phyloP scores from a whole-genome alignment of 2,888 invertebrate species.

The Pimpla rufipes region DNA sequence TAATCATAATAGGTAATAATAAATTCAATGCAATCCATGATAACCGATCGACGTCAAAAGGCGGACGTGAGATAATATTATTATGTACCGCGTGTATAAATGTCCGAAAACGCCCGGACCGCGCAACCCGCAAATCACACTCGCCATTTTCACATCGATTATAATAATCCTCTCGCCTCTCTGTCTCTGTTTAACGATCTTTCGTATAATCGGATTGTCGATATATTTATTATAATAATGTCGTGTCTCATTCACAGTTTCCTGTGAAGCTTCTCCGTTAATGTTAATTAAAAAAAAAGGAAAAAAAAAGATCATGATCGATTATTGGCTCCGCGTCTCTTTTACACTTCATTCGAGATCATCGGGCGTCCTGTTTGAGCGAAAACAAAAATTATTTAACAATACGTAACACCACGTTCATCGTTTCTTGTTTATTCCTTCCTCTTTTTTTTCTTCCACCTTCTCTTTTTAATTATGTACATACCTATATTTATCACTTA shows the following conservation, averaged over 20 bases:
- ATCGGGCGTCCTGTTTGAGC: constrained; percentile 60
- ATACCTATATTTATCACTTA: constrained; percentile 72
- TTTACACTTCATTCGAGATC: constrained; percentile 61
- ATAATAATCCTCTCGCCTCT: constrained; percentile 54
- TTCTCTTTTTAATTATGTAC: constrained; percentile 72
- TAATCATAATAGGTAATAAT: constrained; percentile 77
- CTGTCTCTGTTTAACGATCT: constrained; percentile 63
- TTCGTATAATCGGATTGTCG: constrained; percentile 81
- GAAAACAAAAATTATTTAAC: constrained; percentile 46
- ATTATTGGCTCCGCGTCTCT: constrained; percentile 52
- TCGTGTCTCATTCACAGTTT: constrained; percentile 71
- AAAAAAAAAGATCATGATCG: constrained; percentile 38
- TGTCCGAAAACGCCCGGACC: constrained; percentile 73
- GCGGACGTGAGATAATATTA: constrained; percentile 66
- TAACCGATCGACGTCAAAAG: constrained; percentile 71
- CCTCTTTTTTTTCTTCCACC: constrained; percentile 21
- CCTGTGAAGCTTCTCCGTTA: constrained; percentile 49
- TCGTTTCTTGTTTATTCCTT: constrained; percentile 39
- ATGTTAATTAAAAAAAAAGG: constrained; percentile 38
- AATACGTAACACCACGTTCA: constrained; percentile 44
- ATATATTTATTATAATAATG: constrained; percentile 81
- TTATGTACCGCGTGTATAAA: constrained; percentile 73
- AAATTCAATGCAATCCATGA: constrained; percentile 78
- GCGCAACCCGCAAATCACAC: constrained; percentile 59
- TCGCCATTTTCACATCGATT: constrained; percentile 61